phyloP scores from a whole-genome alignment of 1,140 invertebrate genomes.

The Drosophila ambigua region DNA sequence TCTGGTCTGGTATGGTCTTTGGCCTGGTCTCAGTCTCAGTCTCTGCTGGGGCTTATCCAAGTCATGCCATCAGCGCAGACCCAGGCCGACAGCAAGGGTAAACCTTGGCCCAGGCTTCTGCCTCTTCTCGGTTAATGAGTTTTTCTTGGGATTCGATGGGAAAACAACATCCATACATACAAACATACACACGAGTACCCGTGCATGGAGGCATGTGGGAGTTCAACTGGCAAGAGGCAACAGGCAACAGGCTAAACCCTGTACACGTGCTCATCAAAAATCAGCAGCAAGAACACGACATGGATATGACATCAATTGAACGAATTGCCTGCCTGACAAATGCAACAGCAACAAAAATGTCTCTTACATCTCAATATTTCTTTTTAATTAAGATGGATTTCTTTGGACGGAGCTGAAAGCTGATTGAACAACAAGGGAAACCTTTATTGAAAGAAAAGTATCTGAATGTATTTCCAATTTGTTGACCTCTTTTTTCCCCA shows the following conservation, averaged over 20 bases:
- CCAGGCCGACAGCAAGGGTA: conserved; percentile 16
- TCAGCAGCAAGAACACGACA: conserved; percentile 39
- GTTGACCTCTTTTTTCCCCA: conserved; percentile 5
- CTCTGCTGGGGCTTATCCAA: conserved; percentile 50
- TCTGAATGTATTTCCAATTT: not conserved
- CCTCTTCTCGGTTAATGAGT: conserved; percentile 64
- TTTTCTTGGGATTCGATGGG: conserved; percentile 41
- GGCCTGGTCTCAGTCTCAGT: conserved; percentile 2
- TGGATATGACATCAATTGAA: conserved; percentile 50
- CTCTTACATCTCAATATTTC: conserved; percentile 31
- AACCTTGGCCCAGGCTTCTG: conserved; percentile 68
- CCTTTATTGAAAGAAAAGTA: conserved; percentile 7
- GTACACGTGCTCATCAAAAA: conserved; percentile 46
- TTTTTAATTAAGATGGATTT: conserved; percentile 51
- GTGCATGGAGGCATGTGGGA: conserved; percentile 6
- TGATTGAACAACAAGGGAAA: not conserved
- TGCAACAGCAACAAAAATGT: conserved; percentile 17
- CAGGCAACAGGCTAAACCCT: not conserved
- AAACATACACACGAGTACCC: not conserved
- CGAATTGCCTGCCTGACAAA: conserved; percentile 46
- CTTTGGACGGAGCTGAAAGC: not conserved
- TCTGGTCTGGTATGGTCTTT: conserved; percentile 6
- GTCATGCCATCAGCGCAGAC: conserved; percentile 61
- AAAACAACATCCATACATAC: conserved; percentile 10
- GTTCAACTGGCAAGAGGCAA: not conserved